These are phyloP conservation scores for Philereme vetulata DNA, from an alignment of 2,888 invertebrate species.

Conservation along the genomic window DNA sequence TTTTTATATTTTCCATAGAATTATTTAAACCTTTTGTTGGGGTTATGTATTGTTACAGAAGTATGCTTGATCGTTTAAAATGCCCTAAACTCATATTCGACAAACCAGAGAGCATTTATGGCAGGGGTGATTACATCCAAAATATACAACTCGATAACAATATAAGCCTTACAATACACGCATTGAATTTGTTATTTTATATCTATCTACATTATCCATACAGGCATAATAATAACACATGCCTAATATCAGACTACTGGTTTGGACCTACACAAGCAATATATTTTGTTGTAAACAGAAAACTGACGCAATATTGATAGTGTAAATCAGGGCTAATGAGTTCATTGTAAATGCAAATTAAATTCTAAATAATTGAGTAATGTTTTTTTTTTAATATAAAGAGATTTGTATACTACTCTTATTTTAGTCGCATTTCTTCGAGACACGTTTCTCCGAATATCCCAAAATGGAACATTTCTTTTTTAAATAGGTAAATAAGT, in stretches of 20 bases:
- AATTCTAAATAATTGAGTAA: constrained; percentile 23
- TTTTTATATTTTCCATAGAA: constrained; percentile 6
- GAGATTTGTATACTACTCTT: constrained; percentile 56
- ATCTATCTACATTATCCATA: constrained; percentile 52
- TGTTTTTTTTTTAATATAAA: constrained; percentile 5
- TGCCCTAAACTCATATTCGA: constrained; percentile 15
- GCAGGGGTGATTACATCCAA: constrained; percentile 32
- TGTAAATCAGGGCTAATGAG: constrained; percentile 29
- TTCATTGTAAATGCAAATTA: constrained; percentile 40
- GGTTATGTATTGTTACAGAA: constrained; percentile 25
- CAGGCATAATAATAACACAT: constrained; percentile 39
- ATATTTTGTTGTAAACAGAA: constrained; percentile 14
- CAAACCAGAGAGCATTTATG: constrained; percentile 19
- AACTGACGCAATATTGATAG: constrained; percentile 20
- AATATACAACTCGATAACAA: constrained; percentile 45
- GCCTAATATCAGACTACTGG: constrained; percentile 28
- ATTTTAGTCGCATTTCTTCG: constrained; percentile 22
- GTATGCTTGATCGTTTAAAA: constrained; percentile 16
- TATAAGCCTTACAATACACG: constrained; percentile 41
- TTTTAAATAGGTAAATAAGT: too few species aligned
- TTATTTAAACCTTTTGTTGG: constrained; percentile 12
- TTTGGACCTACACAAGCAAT: constrained; percentile 31
- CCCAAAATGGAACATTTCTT: too few species aligned
- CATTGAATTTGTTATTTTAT: constrained; percentile 54
- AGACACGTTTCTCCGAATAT: too few species aligned